Evolutionary conservation across 1,140 invertebrate species (phyloP), one percentile per base, ranked within the genome.

Genomic region (Pectinophora gossypiella): DNA sequence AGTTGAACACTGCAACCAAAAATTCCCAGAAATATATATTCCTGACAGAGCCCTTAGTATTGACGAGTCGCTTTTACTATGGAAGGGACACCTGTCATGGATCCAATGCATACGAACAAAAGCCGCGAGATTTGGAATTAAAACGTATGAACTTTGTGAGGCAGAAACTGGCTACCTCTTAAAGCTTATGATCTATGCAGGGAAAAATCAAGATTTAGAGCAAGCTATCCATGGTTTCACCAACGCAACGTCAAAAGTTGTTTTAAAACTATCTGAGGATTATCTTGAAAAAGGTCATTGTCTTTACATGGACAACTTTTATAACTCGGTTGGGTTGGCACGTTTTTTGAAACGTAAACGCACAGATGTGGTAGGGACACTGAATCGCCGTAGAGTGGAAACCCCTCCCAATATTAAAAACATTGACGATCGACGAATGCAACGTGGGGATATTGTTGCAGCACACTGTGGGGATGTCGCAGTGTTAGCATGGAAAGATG

Each of bases 111-210:
- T 66, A 12, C 21, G 59, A 10, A 52, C 50, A 19, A 67, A 67
- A 45, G 57, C 61, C 32, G 64, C 64, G n/a, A 51, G 55, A 40
- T 60, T 60, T 40, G 63, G 67, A 7, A 66, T 69, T 9, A 69
- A 69, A 50, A 36, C 22, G 21, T 66, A 51, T 22, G 60, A 69
- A 20, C 47, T 69, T 1, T 63, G 67, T 20, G 63, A 63, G 19
- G 53, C 63, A 7, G 36, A 9, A 16, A 59, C 59, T 2, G 59
- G 59, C 1, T 66, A 60, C 48, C 19, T 57, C 6, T 20, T 65
- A 5, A 51, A 10, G 4, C 15, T 20, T 1, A 40, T 27, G 0
- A 44, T 48, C 1, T 54, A 48, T 48, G 19, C 53, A 0, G 53
- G 45, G 1, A 46, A 48, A 19, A 10, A 32, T 12, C 18, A 35